Evolutionary conservation across 2,113 vertebrate species (phyloP).

Genomic region (Theristicus caerulescens): DNA sequence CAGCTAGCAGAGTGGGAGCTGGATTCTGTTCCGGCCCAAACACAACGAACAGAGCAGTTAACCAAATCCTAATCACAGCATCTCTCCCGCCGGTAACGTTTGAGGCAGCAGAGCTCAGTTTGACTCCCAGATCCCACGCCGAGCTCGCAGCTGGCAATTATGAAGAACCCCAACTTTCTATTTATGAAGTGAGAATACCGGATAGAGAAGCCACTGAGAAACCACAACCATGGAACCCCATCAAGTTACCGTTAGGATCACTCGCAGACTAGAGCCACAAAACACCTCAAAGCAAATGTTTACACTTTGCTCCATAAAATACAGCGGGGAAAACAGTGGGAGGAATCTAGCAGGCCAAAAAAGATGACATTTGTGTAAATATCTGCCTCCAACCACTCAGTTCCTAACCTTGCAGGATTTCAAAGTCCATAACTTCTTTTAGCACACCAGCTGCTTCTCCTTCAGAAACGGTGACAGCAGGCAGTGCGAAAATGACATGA

Average conservation of each 20-base stretch:
- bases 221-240: background rate
- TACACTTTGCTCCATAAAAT: background rate
- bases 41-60: background rate
- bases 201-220: background rate
- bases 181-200: background rate
- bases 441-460: constrained; percentile 57
- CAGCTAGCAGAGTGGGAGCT: background rate
- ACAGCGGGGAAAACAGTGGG: background rate
- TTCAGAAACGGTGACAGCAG: background rate
- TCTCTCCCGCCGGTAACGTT: background rate
- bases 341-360: background rate
- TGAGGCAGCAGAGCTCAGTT: background rate
- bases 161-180: background rate
- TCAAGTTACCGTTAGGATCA: background rate
- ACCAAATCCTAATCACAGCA: background rate
- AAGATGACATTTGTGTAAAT: constrained; percentile 12
- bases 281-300: background rate
- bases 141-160: background rate
- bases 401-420: constrained; percentile 1
- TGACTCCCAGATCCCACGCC: background rate
- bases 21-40: background rate
- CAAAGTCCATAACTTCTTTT: constrained; percentile 42
- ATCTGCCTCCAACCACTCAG: constrained; percentile 32
- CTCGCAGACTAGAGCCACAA: background rate
- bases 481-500: background rate